Base-by-base conservation (phyloP, 2,113 vertebrate genomes). In the Dipodomys spectabilis region DNA sequence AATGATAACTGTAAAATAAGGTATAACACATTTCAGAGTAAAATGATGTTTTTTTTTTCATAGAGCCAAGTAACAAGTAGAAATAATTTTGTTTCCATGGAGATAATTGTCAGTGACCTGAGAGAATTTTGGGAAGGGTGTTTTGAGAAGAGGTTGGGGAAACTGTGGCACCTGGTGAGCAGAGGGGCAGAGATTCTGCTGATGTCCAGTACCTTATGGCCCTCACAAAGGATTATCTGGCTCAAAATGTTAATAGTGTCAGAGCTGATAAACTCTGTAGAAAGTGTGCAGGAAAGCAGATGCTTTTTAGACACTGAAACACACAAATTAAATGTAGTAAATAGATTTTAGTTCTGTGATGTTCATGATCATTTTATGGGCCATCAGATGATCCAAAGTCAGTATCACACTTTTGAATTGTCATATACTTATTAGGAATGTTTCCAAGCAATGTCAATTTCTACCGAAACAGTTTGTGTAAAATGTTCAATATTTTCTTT, bases 371-470 rank as follows among this genome's bases (percentile, higher is more conserved):
- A 72, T 73, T 60, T 77, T 35, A 82, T 78, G n/a, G 12, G 4
- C 23, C 22, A 75, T 49, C 32, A 82, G 69, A 78, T 82, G 82
- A 69, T 69, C 8, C 92, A 27, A 80, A 44, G 30, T 85, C 1
- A 67, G 13, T 18, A 69, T 79, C 18, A 22, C 88, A 0, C 22
- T 65, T 72, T 57, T 53, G 77, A 92, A 82, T 49, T 73, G 3
- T 44, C 27, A 86, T 27, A 16, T 6, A 87, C 27, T 75, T 92
- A 53, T 49, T 39, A 53, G 67, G 12, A 44, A 35, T 0, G 20
- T 0, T 93, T 89, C 83, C 49, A 72, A 67, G 88, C 39, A 94
- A 75, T 82, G 6, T 2, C 6, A 60, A 85, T 93, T 91, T 84
- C 57, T 93, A 94, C 75, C 91, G 62, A 82, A 78, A 74, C 2